Percentiles rank a stretch among this genome's conserved stretches.
Evolutionary conservation across 2,113 vertebrate genomes (phyloP).

Genomic region (Notothenia coriiceps): DNA sequence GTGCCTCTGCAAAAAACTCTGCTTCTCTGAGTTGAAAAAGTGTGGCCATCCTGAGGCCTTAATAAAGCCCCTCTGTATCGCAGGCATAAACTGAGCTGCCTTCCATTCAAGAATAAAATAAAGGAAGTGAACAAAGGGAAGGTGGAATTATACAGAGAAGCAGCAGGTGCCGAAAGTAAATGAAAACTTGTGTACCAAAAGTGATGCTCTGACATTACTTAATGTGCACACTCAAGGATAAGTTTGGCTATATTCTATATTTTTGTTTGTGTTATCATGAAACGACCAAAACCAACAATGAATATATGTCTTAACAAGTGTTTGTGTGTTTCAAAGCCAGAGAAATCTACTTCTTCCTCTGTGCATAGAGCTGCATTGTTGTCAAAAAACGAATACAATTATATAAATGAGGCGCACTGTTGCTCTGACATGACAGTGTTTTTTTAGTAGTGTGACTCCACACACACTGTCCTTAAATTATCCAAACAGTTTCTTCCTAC

Average conservation of each 20-base stretch:
- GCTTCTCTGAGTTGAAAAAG: background rate
- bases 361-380: too few relatives aligned
- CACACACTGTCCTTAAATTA: too few relatives aligned
- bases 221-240: background rate
- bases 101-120: background rate
- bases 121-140: background rate
- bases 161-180: background rate
- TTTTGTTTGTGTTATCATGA: background rate
- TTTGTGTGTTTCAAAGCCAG: too few relatives aligned
- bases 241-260: background rate
- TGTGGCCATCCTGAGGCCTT: background rate
- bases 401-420: too few relatives aligned
- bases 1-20: background rate
- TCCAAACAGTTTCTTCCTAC: too few relatives aligned
- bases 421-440: too few relatives aligned
- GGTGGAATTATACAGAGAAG: background rate
- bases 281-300: too few relatives aligned
- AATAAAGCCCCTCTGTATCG: background rate
- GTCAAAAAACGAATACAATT: too few relatives aligned
- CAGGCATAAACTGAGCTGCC: background rate
- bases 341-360: too few relatives aligned
- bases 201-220: background rate
- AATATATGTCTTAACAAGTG: too few relatives aligned
- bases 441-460: too few relatives aligned
- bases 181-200: background rate